Evolutionary conservation across 2,888 invertebrate genomes (phyloP), one percentile per base, ranked within the genome.

Genomic region (Eudasyphora cyanicolor): DNA sequence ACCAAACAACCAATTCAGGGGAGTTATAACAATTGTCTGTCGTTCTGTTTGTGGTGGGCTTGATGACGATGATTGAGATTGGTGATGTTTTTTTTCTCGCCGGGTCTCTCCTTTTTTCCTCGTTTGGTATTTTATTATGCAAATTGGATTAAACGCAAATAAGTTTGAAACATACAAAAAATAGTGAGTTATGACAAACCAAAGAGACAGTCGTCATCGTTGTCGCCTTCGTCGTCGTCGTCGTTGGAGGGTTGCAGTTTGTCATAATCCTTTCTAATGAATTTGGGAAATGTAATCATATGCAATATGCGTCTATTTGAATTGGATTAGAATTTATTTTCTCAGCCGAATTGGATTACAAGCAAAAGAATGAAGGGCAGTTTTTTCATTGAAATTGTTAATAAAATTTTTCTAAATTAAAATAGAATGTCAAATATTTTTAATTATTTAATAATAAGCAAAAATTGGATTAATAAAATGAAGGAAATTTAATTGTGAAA

Each of bases 61-160:
- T 79, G 84, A 79, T 76, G 70, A 82, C 67, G 73, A 69, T 77
- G 69, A 69, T 76, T 57, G 57, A 24, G 75, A 76, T 83, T n/a
- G 77, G 51, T 81, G 64, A 54, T 76, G 17, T 69, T 70, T 69
- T 70, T 14, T 57, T 67, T 71, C 51, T 54, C n/a, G 21, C 42
- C 12, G 57, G 49, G 69, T 78, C 64, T 73, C 57, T 35, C 2
- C 12, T 62, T 70, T n/a, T 77, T 76, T 73, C 35, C n/a, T n/a
- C 32, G 75, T 35, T 67, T 75, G 60, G 32, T 71, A 82, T 82
- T 79, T 83, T 76, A 79, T 83, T 83, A 85, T 85, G 85, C 79
- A 85, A 85, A 85, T 85, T 85, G 85, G 85, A 83, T 83, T 85
- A 83, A 85, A 81, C 54, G 71, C 74, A 83, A 85, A 84, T 75